Evolutionary conservation across 1,140 invertebrate species (phyloP), one percentile per base, ranked within the genome.

Genomic region (Drosophila funebris): DNA sequence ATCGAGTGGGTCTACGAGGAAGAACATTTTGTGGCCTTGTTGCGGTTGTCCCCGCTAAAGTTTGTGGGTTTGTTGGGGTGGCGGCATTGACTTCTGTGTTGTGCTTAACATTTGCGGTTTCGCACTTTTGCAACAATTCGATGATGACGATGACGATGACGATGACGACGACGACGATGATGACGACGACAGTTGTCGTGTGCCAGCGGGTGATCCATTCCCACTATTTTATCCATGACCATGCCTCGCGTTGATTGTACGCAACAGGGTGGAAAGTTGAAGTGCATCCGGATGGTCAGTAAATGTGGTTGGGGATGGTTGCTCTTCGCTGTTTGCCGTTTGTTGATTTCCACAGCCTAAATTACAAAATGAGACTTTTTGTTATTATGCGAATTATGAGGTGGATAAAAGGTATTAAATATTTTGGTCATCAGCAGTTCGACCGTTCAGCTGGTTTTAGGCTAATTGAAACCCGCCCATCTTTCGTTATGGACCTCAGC

Each of bases 211-310:
- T 53, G 72, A 54, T 60, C 74, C 57, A 62, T 3, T 20, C 31
- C 41, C 4, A 4, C 27, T 18, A 14, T 4, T 22, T 8, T 14
- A 18, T 3, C 41, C n/a, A 13, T 3, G 8, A 14, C 20, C 27
- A 5, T 58, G 11, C 14, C 14, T 22, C 16, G 37, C 66, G 61
- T 64, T 70, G 66, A 77, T 81, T 79, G 69, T 87, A 87, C 87
- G 87, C 87, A 90, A 88, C 79, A 90, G 87, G 87, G 87, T 90
- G 87, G 87, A 90, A 90, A 87, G 87, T 90, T 90, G 87, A 90
- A 90, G 87, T 90, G 87, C 85, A 90, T 90, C 81, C 81, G 85
- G 83, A 64, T 88, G 83, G 83, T 88, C 83, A 88, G 83, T 66
- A 50, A 46, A 44, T 56, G 54, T 62, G 63, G 57, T 13, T 54